Conservation (phyloP, 2,888 invertebrate genomes). For the Agriopis marginaria region DNA sequence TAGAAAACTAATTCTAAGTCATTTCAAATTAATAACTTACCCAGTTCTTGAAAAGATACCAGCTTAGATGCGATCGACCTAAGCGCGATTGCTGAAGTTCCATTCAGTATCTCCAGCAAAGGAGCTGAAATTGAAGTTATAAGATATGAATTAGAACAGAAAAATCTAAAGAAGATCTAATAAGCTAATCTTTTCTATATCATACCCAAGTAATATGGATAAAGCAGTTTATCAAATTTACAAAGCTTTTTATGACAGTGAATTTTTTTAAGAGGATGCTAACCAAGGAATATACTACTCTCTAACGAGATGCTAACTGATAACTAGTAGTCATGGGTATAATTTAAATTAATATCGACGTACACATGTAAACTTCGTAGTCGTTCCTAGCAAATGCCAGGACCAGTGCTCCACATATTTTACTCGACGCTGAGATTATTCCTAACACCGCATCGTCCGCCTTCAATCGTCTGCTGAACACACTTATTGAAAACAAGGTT, state of each 20-base stretch:
- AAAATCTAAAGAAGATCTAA: background rate
- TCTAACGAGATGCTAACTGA: too few relatives aligned
- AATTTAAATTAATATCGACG: constrained; percentile 41
- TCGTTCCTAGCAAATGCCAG: constrained; percentile 74
- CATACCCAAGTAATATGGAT: background rate
- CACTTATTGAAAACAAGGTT: constrained; percentile 74
- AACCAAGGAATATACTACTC: too few relatives aligned
- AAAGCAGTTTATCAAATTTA: too few relatives aligned
- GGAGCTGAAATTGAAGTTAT: constrained; percentile 81
- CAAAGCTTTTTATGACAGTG: background rate
- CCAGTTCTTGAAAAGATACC: constrained; percentile 90
- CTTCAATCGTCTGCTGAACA: constrained; percentile 73
- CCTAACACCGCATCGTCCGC: constrained; percentile 76
- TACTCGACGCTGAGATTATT: constrained; percentile 74
- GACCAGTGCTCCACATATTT: constrained; percentile 70
- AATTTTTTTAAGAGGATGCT: too few relatives aligned
- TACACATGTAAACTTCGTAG: constrained; percentile 72
- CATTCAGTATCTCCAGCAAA: constrained; percentile 89
- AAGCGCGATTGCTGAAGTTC: constrained; percentile 90
- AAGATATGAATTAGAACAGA: background rate
- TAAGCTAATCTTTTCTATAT: background rate
- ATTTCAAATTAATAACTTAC: constrained; percentile 72
- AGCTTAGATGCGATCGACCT: constrained; percentile 91
- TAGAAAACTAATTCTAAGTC: background rate
- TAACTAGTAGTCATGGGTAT: too few relatives aligned